Conservation (phyloP, 2,797 vertebrate genomes). For the Coregonus sp. region DNA sequence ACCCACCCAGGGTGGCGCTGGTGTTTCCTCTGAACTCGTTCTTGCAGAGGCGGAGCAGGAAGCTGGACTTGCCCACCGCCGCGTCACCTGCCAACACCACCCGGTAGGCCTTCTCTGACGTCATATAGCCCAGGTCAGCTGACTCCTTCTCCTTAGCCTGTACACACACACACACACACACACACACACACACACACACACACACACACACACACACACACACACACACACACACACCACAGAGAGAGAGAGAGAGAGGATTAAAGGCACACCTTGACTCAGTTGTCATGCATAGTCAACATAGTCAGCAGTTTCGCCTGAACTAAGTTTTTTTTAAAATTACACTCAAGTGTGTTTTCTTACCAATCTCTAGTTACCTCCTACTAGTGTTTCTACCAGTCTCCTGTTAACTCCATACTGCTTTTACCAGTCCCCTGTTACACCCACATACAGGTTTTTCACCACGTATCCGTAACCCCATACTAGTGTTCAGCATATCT, state of each 20-base stretch:
- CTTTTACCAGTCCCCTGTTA: no score
- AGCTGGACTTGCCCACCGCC: conserved; percentile 96
- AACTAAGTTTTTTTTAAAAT: no score
- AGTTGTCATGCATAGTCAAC: no score
- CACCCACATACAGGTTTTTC: no score
- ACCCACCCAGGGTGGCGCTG: conserved; percentile 87
- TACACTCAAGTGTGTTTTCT: no score
- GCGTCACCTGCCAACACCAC: conserved; percentile 93
- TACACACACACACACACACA: conserved; percentile 31
- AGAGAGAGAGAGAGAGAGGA: neutral
- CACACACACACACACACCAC: neutral
- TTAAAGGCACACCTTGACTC: no score
- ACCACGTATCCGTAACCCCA: no score
- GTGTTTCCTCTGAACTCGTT: conserved; percentile 90
- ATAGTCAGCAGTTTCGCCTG: no score
- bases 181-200: neutral
- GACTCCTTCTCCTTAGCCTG: conserved; percentile 73
- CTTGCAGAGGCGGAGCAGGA: conserved; percentile 94
- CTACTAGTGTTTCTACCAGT: no score
- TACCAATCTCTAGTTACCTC: no score
- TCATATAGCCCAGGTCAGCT: conserved; percentile 62
- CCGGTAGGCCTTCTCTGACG: conserved; percentile 88
- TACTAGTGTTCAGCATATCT: no score
- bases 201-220: conserved; percentile 29
- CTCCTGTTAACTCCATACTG: no score